phyloP scores from a whole-genome alignment of 2,888 invertebrate genomes.

The Anthophora plumipes region DNA sequence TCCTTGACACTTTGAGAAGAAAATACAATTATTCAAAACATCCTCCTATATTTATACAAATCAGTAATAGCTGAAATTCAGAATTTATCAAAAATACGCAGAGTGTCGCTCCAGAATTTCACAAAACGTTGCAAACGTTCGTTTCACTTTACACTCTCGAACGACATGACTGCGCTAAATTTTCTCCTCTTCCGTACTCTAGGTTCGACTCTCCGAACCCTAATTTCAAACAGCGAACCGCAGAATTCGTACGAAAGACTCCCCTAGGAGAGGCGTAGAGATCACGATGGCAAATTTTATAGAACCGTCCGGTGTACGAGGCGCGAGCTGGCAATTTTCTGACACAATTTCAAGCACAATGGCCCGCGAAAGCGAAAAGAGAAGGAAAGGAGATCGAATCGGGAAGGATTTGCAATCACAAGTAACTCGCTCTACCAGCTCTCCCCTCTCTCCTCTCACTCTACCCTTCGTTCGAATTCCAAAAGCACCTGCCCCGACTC shows the following conservation, averaged over 20 bases:
- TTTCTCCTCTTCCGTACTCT: neutral
- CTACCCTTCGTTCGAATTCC: constrained; percentile 40
- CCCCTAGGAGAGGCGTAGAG: no score
- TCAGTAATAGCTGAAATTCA: no score
- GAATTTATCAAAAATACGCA: no score
- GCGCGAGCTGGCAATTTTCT: constrained; percentile 33
- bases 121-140: no score
- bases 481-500: constrained; percentile 60
- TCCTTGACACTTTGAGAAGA: no score
- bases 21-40: no score
- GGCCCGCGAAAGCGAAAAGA: constrained; percentile 36
- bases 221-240: constrained; percentile 1
- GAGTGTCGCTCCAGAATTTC: no score
- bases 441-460: no score
- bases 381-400: constrained; percentile 47
- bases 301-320: neutral
- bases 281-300: neutral
- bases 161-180: neutral
- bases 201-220: neutral
- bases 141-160: no score
- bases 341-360: constrained; percentile 52
- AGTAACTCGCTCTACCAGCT: constrained; percentile 48
- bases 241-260: neutral
- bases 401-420: constrained; percentile 58
- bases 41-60: no score